phyloP scores from a whole-genome alignment of 2,113 vertebrate species.

The Aspidoscelis tigris region DNA sequence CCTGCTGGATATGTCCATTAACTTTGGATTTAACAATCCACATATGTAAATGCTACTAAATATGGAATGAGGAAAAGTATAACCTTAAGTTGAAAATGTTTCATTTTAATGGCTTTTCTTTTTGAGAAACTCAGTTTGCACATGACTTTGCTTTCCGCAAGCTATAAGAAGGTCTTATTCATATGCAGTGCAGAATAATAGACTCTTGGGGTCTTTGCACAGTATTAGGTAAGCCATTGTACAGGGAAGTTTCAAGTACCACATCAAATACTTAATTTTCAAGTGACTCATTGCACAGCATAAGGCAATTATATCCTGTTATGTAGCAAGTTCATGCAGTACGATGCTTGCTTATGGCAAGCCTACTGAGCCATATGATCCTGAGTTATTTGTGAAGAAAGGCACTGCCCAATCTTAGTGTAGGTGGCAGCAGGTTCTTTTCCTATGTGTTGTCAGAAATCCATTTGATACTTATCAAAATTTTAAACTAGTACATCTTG shows the following conservation, averaged over 20 bases:
- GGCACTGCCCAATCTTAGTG: conserved; percentile 44
- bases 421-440: conserved; percentile 48
- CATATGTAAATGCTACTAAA: conserved; percentile 27
- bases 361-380: conserved; percentile 53
- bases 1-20: neutral
- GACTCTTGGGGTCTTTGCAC: conserved; percentile 41
- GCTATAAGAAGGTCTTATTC: conserved; percentile 44
- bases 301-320: conserved; percentile 57
- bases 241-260: conserved; percentile 42
- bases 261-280: conserved; percentile 48
- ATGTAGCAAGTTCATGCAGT: conserved; percentile 48
- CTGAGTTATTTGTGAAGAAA: conserved; percentile 59
- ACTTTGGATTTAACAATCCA: neutral
- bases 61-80: conserved; percentile 28
- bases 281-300: conserved; percentile 63
- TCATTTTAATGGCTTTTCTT: conserved; percentile 47
- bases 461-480: conserved; percentile 36
- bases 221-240: conserved; percentile 35
- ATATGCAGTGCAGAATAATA: conserved; percentile 48
- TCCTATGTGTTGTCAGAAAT: conserved; percentile 46
- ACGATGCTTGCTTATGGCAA: conserved; percentile 48
- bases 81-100: neutral
- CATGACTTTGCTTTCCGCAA: conserved; percentile 49
- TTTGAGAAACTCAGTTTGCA: conserved; percentile 38
- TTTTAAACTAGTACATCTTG: conserved; percentile 36